phyloP scores from a whole-genome alignment of 2,888 invertebrate genomes.

The Rugalucina vietnamica region DNA sequence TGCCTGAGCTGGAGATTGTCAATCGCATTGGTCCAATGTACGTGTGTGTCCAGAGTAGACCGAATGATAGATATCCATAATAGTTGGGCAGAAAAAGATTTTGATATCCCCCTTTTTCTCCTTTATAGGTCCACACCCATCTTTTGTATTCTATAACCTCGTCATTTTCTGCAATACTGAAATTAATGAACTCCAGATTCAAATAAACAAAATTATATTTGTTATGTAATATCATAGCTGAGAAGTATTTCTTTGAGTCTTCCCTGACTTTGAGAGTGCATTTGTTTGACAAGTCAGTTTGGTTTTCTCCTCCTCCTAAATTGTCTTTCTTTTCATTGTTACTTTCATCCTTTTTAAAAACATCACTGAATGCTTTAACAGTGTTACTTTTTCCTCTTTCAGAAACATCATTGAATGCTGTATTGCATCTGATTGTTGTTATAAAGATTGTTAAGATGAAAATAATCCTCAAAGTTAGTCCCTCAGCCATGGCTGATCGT shows the following conservation, averaged over 20 bases:
- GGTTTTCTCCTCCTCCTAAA: no score
- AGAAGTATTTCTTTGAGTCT: slow-evolving; percentile 19
- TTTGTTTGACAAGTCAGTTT: no score
- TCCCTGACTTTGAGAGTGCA: neutral
- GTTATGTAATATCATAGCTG: neutral
- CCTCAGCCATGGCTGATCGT: no score
- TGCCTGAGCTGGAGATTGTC: neutral
- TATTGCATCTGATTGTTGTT: no score
- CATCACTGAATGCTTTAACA: no score
- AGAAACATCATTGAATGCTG: no score
- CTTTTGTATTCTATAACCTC: slow-evolving; percentile 25
- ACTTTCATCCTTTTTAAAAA: no score
- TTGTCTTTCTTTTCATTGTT: no score
- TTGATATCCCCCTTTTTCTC: slow-evolving; percentile 35
- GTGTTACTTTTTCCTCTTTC: no score
- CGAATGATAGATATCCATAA: slow-evolving; percentile 50
- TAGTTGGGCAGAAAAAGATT: slow-evolving; percentile 43
- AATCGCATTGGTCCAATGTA: neutral
- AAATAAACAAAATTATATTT: slow-evolving; percentile 43
- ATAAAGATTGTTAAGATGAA: no score
- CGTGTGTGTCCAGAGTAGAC: slow-evolving; percentile 36
- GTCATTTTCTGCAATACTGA: slow-evolving; percentile 16
- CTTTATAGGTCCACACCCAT: slow-evolving; percentile 56
- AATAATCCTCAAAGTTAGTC: no score
- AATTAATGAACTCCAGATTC: slow-evolving; percentile 17